phyloP scores from a whole-genome alignment of 1,140 invertebrate species.

The Heliothis subflexa region DNA sequence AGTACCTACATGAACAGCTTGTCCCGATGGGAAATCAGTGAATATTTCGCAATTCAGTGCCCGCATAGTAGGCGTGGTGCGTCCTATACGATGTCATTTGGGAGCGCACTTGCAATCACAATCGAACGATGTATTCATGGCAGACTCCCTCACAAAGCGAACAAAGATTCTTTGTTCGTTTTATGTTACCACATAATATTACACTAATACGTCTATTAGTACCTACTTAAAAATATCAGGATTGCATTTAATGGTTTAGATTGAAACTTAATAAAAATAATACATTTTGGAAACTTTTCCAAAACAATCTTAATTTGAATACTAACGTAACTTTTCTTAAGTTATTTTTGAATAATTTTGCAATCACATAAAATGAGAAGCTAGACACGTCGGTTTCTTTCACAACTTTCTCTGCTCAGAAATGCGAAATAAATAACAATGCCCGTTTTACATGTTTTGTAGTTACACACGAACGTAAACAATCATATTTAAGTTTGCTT shows the following conservation, averaged over 20 bases:
- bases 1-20: background rate
- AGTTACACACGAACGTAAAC: constrained; percentile 25
- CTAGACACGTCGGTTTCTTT: constrained; percentile 32
- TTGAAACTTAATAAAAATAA: too few relatives aligned
- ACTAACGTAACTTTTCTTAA: constrained; percentile 26
- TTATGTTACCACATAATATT: constrained; percentile 35
- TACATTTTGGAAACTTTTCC: background rate
- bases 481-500: constrained; percentile 11
- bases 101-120: constrained; percentile 69
- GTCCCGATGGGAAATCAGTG: constrained; percentile 54
- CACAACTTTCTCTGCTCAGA: constrained; percentile 55
- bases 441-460: constrained; percentile 27
- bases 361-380: constrained; percentile 49
- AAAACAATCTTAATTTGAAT: constrained; percentile 23
- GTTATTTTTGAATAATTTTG: constrained; percentile 48
- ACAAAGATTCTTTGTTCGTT: constrained; percentile 62
- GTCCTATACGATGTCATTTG: constrained; percentile 62
- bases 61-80: constrained; percentile 55
- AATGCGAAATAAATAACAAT: constrained; percentile 57
- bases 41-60: constrained; percentile 57
- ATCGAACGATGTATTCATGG: constrained; percentile 64
- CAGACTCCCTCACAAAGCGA: constrained; percentile 55
- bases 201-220: background rate
- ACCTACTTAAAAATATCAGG: constrained; percentile 22
- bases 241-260: background rate